Evolutionary conservation across 2,797 vertebrate species (phyloP).

Genomic region (Pempheris klunzingeri): DNA sequence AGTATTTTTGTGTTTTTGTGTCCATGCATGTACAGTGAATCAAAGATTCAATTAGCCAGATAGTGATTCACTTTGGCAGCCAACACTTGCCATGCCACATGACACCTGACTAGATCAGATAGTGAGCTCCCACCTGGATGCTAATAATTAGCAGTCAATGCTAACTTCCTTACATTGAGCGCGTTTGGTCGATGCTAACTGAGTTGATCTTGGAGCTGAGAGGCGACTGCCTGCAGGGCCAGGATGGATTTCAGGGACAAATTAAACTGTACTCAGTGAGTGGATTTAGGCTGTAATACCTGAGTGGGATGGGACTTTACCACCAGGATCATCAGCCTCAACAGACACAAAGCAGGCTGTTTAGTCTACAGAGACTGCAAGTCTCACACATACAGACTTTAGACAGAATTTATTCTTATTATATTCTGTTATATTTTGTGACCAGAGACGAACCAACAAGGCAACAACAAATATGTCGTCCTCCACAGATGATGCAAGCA

Average conservation of each 20-base stretch:
- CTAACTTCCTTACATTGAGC: constrained; percentile 63
- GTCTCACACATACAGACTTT: constrained; percentile 5
- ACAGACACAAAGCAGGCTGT: constrained; percentile 11
- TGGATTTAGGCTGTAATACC: constrained; percentile 55
- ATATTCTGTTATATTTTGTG: constrained; percentile 23
- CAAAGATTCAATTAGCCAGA: constrained; percentile 35
- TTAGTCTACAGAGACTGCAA: constrained; percentile 2
- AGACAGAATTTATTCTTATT: background rate
- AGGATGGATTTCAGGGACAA: constrained; percentile 66
- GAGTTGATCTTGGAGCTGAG: constrained; percentile 54
- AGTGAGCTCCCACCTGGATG: constrained; percentile 35
- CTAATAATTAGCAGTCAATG: constrained; percentile 65
- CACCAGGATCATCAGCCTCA: background rate
- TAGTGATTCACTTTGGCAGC: constrained; percentile 16
- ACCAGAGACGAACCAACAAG: constrained; percentile 9
- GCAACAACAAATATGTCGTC: constrained; percentile 23
- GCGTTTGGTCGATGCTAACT: constrained; percentile 66
- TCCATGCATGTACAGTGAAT: constrained; percentile 12
- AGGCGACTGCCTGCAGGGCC: constrained; percentile 37
- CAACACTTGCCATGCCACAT: constrained; percentile 29
- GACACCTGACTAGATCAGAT: constrained; percentile 48
- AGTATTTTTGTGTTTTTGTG: background rate
- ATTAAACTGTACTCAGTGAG: constrained; percentile 69
- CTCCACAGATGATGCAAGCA: constrained; percentile 37
- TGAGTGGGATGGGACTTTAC: constrained; percentile 14